Conservation (phyloP, 1,140 invertebrate species). For the Dufourea novaeangliae region DNA sequence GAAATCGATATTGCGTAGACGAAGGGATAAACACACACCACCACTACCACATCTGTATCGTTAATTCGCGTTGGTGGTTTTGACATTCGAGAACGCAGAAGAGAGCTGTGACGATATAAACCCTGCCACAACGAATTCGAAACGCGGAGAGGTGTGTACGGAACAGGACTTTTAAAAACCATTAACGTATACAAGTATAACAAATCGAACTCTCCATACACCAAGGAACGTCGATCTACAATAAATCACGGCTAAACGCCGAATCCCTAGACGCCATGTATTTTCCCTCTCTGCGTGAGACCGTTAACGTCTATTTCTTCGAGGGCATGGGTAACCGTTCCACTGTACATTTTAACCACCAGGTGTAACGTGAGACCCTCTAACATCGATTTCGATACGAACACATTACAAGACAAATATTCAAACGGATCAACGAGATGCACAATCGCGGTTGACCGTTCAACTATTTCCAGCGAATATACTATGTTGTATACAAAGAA, state of each 20-base stretch:
- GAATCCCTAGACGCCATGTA: constrained; percentile 19
- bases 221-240: neutral
- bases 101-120: neutral
- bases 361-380: neutral
- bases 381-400: no score
- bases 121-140: neutral
- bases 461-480: neutral
- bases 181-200: neutral
- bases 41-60: no score
- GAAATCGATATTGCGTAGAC: constrained; percentile 11
- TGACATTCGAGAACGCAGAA: neutral
- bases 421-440: no score
- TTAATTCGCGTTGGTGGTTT: neutral
- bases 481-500: neutral
- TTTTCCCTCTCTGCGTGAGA: constrained; percentile 17
- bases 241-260: constrained; percentile 23
- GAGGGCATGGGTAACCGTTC: no score
- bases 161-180: neutral
- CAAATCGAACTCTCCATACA: constrained; percentile 6
- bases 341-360: neutral
- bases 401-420: no score
- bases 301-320: constrained; percentile 17
- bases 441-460: neutral
- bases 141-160: neutral
- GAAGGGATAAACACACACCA: neutral